Evolutionary conservation across 2,797 vertebrate species (phyloP).

Genomic region (Apogon hyalosoma): DNA sequence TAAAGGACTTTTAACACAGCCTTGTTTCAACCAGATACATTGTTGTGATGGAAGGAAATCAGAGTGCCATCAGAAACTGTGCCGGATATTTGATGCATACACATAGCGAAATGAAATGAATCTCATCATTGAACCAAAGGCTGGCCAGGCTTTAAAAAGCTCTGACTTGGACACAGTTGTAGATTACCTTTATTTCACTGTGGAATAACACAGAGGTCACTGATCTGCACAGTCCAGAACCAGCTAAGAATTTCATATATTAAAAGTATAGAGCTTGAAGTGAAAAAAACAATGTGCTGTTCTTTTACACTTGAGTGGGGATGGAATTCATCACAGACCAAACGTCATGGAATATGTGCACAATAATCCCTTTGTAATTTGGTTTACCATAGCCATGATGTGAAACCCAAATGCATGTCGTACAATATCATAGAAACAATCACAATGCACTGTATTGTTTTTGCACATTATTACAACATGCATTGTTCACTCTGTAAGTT

Average conservation of each 20-base stretch:
- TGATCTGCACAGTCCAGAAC: background rate
- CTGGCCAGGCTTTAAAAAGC: conserved; percentile 30
- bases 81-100: conserved; percentile 50
- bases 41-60: conserved; percentile 21
- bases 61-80: conserved; percentile 23
- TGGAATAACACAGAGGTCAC: conserved; percentile 14
- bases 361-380: conserved; percentile 27
- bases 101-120: conserved; percentile 31
- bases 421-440: conserved; percentile 16
- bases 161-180: conserved; percentile 8
- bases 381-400: conserved; percentile 12
- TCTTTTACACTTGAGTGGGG: conserved; percentile 20
- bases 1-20: conserved; percentile 14
- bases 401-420: conserved; percentile 13
- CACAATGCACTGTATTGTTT: conserved; percentile 12
- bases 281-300: conserved; percentile 12
- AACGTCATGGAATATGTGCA: conserved; percentile 18
- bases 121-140: conserved; percentile 32
- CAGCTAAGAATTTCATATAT: no score
- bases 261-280: no score
- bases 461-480: conserved; percentile 5
- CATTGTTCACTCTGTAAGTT: background rate
- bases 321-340: conserved; percentile 16
- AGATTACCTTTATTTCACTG: conserved; percentile 32
- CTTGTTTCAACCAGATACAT: background rate